Evolutionary conservation across 2,797 vertebrate species (phyloP), one percentile per base, ranked within the genome.

Genomic region (Phylloscopus collybita): DNA sequence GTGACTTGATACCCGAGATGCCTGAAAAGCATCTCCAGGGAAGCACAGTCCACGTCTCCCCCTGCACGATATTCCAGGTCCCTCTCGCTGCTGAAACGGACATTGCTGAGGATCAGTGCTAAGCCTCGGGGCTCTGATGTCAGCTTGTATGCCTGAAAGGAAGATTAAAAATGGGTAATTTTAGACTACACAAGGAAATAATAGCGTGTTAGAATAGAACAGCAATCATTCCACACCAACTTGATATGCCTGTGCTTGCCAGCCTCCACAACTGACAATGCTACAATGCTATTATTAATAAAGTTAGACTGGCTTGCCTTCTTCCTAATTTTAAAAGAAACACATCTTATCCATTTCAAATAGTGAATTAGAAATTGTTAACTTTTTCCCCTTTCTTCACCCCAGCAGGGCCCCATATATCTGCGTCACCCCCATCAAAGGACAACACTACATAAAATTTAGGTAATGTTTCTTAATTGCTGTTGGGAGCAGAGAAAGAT

Each of bases 71-170:
- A 97, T 67, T 99, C 99, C 81, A 99, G 98, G 42, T 99, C 99
- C 21, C 98, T 96, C 92, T 97, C 72, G 12, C 97, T 95, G 69
- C 98, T 98, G 97, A 99, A 99, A 67, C 69, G 97, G 90, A 99
- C 97, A 1, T 99, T 99, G 96, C 99, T 99, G 93, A 99, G 98
- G 81, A 99, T 98, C 92, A 99, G 96, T 4, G 98, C 99, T 61
- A 98, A 96, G 67, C 99, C 99, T 19, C 99, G 98, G 4, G 99
- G 99, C 44, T 97, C 97, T 16, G 99, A 99, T 53, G 79, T 94
- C 98, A 99, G 98, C 69, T 96, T 98, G 91, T 99, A 99, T 10
- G 99, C 98, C 99, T 99, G 75, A 60, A 30, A 75, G 91, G 50
- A 86, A 88, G n/a, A 88, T 90, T 47, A 15, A 15, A 87, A 90